Percentiles rank a stretch among this genome's conserved stretches.
Evolutionary conservation across 2,888 invertebrate genomes (phyloP).

Genomic region (Furcula furcula): DNA sequence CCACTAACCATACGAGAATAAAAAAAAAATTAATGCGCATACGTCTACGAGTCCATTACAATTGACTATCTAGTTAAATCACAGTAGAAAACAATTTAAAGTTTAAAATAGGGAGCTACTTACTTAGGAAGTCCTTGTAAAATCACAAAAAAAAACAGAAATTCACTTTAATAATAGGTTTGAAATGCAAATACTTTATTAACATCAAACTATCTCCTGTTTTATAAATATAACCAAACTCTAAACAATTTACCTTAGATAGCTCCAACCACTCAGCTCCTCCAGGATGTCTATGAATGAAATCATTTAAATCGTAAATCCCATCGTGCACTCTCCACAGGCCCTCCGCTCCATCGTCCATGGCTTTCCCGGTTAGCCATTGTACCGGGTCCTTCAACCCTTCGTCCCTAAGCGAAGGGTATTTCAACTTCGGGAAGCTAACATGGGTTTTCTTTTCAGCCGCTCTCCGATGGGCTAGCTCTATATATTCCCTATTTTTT

Average conservation of each 20-base stretch:
- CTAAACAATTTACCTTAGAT: conserved; percentile 83
- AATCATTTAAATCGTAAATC: conserved; percentile 92
- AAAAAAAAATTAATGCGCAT: too few species aligned
- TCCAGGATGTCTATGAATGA: conserved; percentile 92
- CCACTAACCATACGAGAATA: too few species aligned
- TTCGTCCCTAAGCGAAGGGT: conserved; percentile 73
- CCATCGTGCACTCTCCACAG: conserved; percentile 89
- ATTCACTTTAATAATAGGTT: too few species aligned
- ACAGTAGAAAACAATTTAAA: too few species aligned
- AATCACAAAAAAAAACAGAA: too few species aligned
- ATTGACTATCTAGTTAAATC: too few species aligned
- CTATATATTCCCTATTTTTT: conserved; percentile 44
- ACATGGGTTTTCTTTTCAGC: conserved; percentile 66
- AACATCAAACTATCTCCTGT: too few species aligned
- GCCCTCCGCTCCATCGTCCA: conserved; percentile 88
- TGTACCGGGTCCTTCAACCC: conserved; percentile 64
- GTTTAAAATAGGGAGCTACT: too few species aligned
- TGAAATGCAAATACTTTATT: too few species aligned
- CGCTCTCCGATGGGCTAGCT: conserved; percentile 47
- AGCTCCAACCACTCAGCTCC: conserved; percentile 88
- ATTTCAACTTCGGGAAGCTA: conserved; percentile 77
- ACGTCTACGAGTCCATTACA: too few species aligned
- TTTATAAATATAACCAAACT: too few species aligned
- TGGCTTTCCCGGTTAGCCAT: conserved; percentile 85
- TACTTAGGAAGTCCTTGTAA: too few species aligned